A percentile compares a stretch with the other conserved stretches of the same genome.
These are phyloP conservation scores for Lithobius niger DNA, from an alignment of 1,140 invertebrate species.

Conservation along the genomic window DNA sequence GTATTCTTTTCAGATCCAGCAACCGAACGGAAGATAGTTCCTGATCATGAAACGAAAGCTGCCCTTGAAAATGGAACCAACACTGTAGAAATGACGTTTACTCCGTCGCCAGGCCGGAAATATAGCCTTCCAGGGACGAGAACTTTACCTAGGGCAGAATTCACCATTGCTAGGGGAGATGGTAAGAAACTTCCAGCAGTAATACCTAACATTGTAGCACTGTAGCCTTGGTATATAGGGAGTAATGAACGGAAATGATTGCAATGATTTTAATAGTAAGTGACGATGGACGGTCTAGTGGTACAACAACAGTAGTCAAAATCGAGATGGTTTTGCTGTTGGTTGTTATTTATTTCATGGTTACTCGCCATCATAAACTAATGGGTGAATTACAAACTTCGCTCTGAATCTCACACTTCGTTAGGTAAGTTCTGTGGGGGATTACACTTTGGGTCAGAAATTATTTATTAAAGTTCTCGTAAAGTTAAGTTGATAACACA, in stretches of 20 bases:
- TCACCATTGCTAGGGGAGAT: neutral
- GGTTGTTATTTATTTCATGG: too few relatives aligned
- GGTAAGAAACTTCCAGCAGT: too few relatives aligned
- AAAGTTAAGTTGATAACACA: too few relatives aligned
- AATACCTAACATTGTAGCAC: neutral
- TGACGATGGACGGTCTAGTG: too few relatives aligned
- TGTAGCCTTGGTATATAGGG: neutral
- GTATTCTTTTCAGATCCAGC: neutral
- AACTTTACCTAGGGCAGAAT: neutral
- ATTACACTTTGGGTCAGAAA: too few relatives aligned
- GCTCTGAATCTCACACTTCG: too few relatives aligned
- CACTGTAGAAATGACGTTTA: constrained; percentile 1
- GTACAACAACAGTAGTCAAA: too few relatives aligned
- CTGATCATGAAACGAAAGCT: neutral
- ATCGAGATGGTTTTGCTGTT: too few relatives aligned
- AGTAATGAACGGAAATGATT: neutral
- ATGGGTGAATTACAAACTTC: too few relatives aligned
- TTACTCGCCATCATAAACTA: too few relatives aligned
- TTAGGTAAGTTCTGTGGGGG: too few relatives aligned
- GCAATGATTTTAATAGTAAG: neutral
- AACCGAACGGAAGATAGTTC: neutral
- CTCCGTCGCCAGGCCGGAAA: constrained; percentile 1
- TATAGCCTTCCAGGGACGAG: neutral
- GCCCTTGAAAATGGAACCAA: neutral
- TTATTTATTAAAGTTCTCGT: too few relatives aligned